These are phyloP conservation scores for Sparidentex hasta DNA, from an alignment of 2,797 vertebrate species.

Conservation along the genomic window DNA sequence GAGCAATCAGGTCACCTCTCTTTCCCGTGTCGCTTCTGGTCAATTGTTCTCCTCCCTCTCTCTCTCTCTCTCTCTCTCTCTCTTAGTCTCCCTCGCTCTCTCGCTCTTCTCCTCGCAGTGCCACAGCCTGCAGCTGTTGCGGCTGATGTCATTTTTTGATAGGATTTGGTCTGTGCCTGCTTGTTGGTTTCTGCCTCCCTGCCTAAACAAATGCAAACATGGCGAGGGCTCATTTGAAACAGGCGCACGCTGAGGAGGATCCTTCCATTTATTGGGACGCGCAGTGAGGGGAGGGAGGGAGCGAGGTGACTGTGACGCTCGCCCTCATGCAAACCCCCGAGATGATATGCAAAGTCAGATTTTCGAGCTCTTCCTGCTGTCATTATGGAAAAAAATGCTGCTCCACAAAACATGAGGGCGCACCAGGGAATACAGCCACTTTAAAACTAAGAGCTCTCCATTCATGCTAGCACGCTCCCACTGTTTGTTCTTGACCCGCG, in stretches of 20 bases:
- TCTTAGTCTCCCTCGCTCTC: slow-evolving; percentile 31
- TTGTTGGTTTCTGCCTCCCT: slow-evolving; percentile 67
- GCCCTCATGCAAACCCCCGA: slow-evolving; percentile 59
- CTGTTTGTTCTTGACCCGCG: slow-evolving; percentile 59
- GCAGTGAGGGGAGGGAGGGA: slow-evolving; percentile 1
- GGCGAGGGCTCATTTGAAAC: slow-evolving; percentile 65
- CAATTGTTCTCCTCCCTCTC: slow-evolving; percentile 74
- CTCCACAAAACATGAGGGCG: slow-evolving; percentile 18
- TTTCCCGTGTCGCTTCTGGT: slow-evolving; percentile 84
- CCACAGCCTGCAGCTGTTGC: slow-evolving; percentile 80
- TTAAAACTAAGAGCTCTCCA: slow-evolving; percentile 39
- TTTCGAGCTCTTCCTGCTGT: slow-evolving; percentile 43
- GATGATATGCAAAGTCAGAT: slow-evolving; percentile 72
- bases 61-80: slow-evolving; percentile 1
- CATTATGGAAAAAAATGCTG: slow-evolving; percentile 41
- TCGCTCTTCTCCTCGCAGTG: slow-evolving; percentile 57
- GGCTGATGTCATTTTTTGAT: slow-evolving; percentile 78
- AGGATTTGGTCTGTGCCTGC: slow-evolving; percentile 70
- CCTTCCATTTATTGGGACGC: slow-evolving; percentile 43
- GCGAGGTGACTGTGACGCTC: slow-evolving; percentile 11
- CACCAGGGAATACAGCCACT: slow-evolving; percentile 26
- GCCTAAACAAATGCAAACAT: slow-evolving; percentile 73
- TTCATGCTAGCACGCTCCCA: slow-evolving; percentile 48
- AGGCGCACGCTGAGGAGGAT: slow-evolving; percentile 39
- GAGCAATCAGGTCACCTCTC: slow-evolving; percentile 87